These are phyloP conservation scores for Epiperipatus broadwayi DNA, from an alignment of 2,888 invertebrate genomes.

Conservation along the genomic window DNA sequence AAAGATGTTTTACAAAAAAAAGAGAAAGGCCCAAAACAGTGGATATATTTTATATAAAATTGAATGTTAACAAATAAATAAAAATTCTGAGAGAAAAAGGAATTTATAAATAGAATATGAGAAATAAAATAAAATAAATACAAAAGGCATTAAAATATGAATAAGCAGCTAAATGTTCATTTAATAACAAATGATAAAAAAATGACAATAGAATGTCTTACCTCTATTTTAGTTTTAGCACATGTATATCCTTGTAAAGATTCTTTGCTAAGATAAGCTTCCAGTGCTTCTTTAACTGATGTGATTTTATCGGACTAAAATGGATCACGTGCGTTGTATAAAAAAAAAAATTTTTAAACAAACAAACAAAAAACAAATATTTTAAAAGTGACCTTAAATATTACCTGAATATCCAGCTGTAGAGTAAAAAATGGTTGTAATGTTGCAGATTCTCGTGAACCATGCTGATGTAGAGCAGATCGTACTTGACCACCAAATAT, in stretches of 20 bases:
- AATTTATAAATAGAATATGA: too few relatives aligned
- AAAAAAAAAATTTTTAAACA: not conserved
- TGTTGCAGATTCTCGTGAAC: slow-evolving; percentile 62
- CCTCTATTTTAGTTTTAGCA: slow-evolving; percentile 55
- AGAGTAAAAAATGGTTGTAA: slow-evolving; percentile 89
- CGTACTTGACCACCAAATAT: slow-evolving; percentile 81
- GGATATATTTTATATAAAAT: too few relatives aligned
- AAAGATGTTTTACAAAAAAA: too few relatives aligned
- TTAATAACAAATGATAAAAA: not conserved
- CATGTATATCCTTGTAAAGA: slow-evolving; percentile 67
- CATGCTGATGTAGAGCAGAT: slow-evolving; percentile 48
- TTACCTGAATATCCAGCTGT: slow-evolving; percentile 78
- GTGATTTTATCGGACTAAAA: slow-evolving; percentile 30
- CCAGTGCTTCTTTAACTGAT: slow-evolving; percentile 61
- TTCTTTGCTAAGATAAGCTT: slow-evolving; percentile 62
- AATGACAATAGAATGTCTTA: too few relatives aligned
- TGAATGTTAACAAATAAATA: too few relatives aligned
- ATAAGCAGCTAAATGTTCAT: too few relatives aligned
- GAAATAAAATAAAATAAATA: slow-evolving; percentile 1
- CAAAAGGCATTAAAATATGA: too few relatives aligned
- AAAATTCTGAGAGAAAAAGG: too few relatives aligned
- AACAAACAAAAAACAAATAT: not conserved
- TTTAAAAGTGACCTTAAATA: slow-evolving; percentile 14
- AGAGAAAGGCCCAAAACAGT: too few relatives aligned
- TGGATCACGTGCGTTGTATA: not conserved